Evolutionary conservation across 2,113 vertebrate species (phyloP).

Genomic region (Erythrolamprus reginae): DNA sequence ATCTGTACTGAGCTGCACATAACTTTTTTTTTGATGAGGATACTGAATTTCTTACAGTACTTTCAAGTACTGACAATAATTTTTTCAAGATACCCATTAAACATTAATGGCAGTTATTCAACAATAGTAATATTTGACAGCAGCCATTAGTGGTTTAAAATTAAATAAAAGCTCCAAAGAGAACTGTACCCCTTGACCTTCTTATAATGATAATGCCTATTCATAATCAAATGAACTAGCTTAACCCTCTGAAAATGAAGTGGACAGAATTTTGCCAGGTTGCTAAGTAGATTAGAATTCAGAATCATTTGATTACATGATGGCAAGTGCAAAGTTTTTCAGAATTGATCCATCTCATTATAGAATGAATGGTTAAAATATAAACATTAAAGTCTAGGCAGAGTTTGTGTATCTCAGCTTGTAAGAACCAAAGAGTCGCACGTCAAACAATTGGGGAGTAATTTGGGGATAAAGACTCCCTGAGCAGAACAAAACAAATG

Average conservation of each 20-base stretch:
- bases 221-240: slow-evolving; percentile 17
- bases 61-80: not conserved
- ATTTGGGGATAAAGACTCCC: not conserved
- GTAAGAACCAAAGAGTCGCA: not conserved
- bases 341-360: not conserved
- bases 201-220: not conserved
- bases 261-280: not conserved
- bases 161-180: slow-evolving; percentile 24
- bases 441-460: not conserved
- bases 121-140: slow-evolving; percentile 29
- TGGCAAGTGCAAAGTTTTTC: slow-evolving; percentile 1
- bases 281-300: not conserved
- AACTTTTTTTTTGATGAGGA: not conserved
- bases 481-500: not conserved
- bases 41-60: slow-evolving; percentile 6
- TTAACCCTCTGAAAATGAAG: slow-evolving; percentile 11
- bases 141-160: slow-evolving; percentile 17
- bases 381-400: not conserved
- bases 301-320: not conserved
- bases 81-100: slow-evolving; percentile 23
- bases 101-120: slow-evolving; percentile 25
- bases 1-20: not conserved
- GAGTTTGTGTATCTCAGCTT: not conserved
- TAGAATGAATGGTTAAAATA: not conserved
- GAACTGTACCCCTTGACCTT: slow-evolving; percentile 4